Percentiles rank a stretch among this genome's conserved stretches.
Evolutionary conservation across 2,113 vertebrate genomes (phyloP).

Genomic region (Campylomormyrus tamandua): DNA sequence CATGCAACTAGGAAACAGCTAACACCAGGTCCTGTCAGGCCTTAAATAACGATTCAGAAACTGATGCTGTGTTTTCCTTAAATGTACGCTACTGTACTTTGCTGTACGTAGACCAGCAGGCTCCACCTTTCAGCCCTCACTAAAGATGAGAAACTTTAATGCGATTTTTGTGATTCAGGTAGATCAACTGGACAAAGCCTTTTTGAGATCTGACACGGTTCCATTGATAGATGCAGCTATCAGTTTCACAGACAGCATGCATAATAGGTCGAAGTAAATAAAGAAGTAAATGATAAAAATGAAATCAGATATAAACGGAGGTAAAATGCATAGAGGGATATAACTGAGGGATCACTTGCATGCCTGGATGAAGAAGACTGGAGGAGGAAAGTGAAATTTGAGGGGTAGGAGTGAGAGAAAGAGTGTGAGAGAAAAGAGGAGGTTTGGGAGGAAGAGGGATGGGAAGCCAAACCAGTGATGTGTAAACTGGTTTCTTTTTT

Average conservation of each 20-base stretch:
- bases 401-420: conserved; percentile 30
- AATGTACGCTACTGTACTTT: background rate
- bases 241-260: conserved; percentile 99
- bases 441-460: conserved; percentile 50
- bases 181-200: conserved; percentile 99
- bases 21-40: conserved; percentile 52
- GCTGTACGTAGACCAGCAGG: background rate
- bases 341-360: conserved; percentile 78
- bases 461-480: conserved; percentile 81
- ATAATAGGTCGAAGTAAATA: conserved; percentile 75
- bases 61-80: background rate
- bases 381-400: conserved; percentile 28
- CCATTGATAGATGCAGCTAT: conserved; percentile 99
- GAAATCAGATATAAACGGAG: conserved; percentile 63
- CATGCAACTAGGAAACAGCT: conserved; percentile 50
- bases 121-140: conserved; percentile 36
- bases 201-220: conserved; percentile 98
- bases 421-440: conserved; percentile 26
- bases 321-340: conserved; percentile 78
- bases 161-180: conserved; percentile 99
- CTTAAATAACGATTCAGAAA: conserved; percentile 44
- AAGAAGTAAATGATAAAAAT: conserved; percentile 57
- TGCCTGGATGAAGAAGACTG: conserved; percentile 75
- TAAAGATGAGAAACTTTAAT: conserved; percentile 99
- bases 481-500: conserved; percentile 55